Conservation (phyloP, 2,797 vertebrate genomes). For the Pipistrellus nathusii region DNA sequence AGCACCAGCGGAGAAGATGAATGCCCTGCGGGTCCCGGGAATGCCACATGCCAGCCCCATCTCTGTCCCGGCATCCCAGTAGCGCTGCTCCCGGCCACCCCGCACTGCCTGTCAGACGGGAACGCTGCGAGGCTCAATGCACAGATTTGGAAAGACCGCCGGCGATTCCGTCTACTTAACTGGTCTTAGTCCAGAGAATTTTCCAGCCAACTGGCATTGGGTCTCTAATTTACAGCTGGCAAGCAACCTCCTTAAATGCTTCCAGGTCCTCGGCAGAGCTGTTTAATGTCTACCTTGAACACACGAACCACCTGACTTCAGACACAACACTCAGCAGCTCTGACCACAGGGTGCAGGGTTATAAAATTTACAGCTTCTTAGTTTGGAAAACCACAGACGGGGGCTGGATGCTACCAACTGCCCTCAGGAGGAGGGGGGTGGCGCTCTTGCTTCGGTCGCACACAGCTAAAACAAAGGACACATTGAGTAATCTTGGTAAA, state of each 20-base stretch:
- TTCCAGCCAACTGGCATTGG: conserved; percentile 87
- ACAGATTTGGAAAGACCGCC: conserved; percentile 87
- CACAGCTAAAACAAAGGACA: conserved; percentile 78
- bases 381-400: conserved; percentile 83
- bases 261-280: conserved; percentile 88
- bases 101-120: conserved; percentile 62
- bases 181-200: conserved; percentile 87
- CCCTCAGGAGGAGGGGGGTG: conserved; percentile 60
- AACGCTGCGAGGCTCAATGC: conserved; percentile 80
- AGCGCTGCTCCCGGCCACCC: conserved; percentile 70
- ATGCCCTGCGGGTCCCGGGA: neutral
- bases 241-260: conserved; percentile 86
- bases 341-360: conserved; percentile 86
- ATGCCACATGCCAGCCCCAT: neutral
- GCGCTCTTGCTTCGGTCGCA: conserved; percentile 64
- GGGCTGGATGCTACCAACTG: conserved; percentile 80
- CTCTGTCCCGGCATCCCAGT: conserved; percentile 16
- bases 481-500: conserved; percentile 69
- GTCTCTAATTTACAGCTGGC: conserved; percentile 90
- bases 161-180: conserved; percentile 88
- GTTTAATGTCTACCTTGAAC: conserved; percentile 90
- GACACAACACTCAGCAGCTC: conserved; percentile 88
- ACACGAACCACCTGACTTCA: conserved; percentile 90
- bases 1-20: neutral
- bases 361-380: conserved; percentile 91